These are phyloP conservation scores for Argyrosomus japonicus DNA, from an alignment of 2,113 vertebrate species.

Conservation along the genomic window DNA sequence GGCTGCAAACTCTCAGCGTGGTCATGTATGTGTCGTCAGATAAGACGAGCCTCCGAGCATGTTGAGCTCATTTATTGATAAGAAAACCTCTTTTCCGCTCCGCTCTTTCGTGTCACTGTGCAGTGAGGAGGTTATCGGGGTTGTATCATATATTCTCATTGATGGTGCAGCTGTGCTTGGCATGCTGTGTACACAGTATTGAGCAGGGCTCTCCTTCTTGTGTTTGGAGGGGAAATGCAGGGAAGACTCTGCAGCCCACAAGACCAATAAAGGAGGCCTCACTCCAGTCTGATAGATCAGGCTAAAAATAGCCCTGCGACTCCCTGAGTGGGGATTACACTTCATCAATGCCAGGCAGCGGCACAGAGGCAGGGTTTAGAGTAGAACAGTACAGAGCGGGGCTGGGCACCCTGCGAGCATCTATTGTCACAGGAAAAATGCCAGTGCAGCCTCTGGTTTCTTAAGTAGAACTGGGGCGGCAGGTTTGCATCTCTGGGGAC, in stretches of 20 bases:
- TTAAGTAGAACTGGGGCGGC: slow-evolving; percentile 11
- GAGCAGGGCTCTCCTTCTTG: neutral
- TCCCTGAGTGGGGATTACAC: slow-evolving; percentile 75
- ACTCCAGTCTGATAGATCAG: slow-evolving; percentile 61
- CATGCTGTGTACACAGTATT: neutral
- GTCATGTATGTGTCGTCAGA: neutral
- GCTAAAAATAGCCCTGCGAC: slow-evolving; percentile 77
- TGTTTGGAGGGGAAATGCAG: slow-evolving; percentile 17
- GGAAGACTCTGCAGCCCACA: slow-evolving; percentile 42
- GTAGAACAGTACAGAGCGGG: slow-evolving; percentile 3
- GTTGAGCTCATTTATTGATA: slow-evolving; percentile 34
- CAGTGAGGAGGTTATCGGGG: neutral
- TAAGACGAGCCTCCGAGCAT: neutral
- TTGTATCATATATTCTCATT: neutral
- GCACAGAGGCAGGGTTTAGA: slow-evolving; percentile 49
- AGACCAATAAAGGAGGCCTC: slow-evolving; percentile 57
- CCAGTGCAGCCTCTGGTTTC: slow-evolving; percentile 21
- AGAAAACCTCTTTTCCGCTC: neutral
- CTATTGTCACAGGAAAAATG: slow-evolving; percentile 17
- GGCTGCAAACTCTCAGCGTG: neutral
- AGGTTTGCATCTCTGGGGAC: neutral
- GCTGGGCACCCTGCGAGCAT: neutral
- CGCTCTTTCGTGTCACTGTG: neutral
- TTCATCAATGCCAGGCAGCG: slow-evolving; percentile 75
- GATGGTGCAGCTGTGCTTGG: neutral